Base-by-base conservation (phyloP, 2,888 invertebrate genomes). In the Leptothorax acervorum region DNA sequence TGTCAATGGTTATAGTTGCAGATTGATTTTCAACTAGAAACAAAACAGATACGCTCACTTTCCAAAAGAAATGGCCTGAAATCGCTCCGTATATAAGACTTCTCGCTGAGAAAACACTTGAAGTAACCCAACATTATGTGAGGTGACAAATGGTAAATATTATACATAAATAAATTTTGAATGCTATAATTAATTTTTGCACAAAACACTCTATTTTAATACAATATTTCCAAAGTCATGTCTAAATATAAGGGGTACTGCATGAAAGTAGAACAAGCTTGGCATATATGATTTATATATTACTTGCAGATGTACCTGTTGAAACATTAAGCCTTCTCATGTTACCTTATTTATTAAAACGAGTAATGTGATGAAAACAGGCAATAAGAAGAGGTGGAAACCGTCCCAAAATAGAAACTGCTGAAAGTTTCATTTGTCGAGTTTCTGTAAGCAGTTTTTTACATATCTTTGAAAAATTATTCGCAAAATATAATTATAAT, bases 371-470 rank as follows among this genome's bases (percentile, higher is more conserved):
- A n/a, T 70, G 3, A 70, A 70, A 35, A 70, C n/a, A 12, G 51
- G 53, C 8, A 70, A 66, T 12, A 66, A 53, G 12, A 70, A 51
- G 35, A 53, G 39, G 1, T 70, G 35, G 23, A 39, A 35, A 53
- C 15, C 23, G 6, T 70, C 70, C n/a, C 12, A 70, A 35, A 11
- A 3, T 6, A 35, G 51, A 70, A 48, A 11, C 18, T 18, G 70
- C 35, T 5, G 53, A 70, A 70, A 70, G 53, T 1, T 53, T 70
- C 3, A 39, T 53, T 11, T 70, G 5, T 70, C 53, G 53, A 15
- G 12, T 70, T 70, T 39, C 71, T 9, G 71, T 71, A 73, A 73
- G 55, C 15, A 51, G n/a, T 11, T 68, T 51, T 6, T 68, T 2
- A 18, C 18, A 23, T 28, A 4, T 66, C 15, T 42, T 12, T 35